Conservation (phyloP, 1,140 invertebrate genomes). For the Panulirus ornatus region DNA sequence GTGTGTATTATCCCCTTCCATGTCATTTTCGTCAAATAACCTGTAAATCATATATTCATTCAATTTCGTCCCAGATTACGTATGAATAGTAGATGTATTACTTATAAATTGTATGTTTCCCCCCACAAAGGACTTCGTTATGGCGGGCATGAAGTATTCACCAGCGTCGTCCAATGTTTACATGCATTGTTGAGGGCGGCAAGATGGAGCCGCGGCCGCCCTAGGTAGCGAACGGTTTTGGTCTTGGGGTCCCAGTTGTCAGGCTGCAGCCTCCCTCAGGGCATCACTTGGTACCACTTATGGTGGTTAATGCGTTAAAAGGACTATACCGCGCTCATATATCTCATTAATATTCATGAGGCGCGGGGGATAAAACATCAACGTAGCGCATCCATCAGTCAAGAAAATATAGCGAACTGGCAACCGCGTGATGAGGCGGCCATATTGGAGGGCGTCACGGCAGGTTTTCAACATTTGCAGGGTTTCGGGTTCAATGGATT, state of each 20-base stretch:
- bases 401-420: not conserved
- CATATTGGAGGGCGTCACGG: slow-evolving; percentile 48
- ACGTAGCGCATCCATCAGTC: slow-evolving; percentile 41
- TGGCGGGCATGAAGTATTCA: not conserved
- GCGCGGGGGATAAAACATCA: slow-evolving; percentile 11
- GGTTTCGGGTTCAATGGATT: slow-evolving; percentile 38
- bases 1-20: too few species aligned
- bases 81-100: slow-evolving; percentile 3
- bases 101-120: not conserved
- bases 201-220: too few species aligned
- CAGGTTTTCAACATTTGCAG: slow-evolving; percentile 44
- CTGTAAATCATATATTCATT: not conserved
- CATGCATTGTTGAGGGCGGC: not conserved
- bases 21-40: not conserved
- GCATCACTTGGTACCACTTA: slow-evolving; percentile 60
- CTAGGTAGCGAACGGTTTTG: too few species aligned
- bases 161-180: not conserved
- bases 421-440: slow-evolving; percentile 6
- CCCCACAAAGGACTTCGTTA: not conserved
- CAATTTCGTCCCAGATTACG: not conserved
- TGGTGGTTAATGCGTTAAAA: slow-evolving; percentile 60
- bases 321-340: slow-evolving; percentile 55
- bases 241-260: too few species aligned
- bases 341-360: slow-evolving; percentile 70
- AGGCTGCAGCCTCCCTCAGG: not conserved